These are phyloP conservation scores for Anoplolepis gracilipes DNA, from an alignment of 1,140 invertebrate species.

Conservation along the genomic window DNA sequence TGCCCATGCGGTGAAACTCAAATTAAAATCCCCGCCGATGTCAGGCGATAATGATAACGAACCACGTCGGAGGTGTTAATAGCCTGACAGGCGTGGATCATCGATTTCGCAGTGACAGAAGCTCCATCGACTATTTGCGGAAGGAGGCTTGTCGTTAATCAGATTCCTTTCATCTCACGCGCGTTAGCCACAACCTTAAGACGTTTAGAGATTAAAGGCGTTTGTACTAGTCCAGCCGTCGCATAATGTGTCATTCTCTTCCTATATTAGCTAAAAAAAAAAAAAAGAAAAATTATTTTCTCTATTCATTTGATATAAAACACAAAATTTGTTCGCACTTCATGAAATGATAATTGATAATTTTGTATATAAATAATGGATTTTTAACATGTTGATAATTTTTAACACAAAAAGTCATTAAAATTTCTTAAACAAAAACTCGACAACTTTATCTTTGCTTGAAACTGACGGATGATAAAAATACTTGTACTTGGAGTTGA, in stretches of 20 bases:
- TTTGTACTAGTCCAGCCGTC: background rate
- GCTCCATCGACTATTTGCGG: constrained; percentile 30
- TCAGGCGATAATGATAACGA: constrained; percentile 77
- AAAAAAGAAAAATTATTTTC: too few species aligned
- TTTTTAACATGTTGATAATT: background rate
- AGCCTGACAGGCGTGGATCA: constrained; percentile 74
- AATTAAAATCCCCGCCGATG: constrained; percentile 73
- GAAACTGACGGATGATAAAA: constrained; percentile 1
- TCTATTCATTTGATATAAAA: background rate
- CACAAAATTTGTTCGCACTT: background rate
- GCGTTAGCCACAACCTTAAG: constrained; percentile 2
- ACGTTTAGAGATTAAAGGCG: background rate
- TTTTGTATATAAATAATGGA: background rate
- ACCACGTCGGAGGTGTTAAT: constrained; percentile 68
- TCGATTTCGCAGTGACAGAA: constrained; percentile 68
- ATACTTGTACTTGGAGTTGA: background rate
- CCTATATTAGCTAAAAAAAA: too few species aligned
- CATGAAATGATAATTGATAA: background rate
- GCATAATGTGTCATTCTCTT: background rate
- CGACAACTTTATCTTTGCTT: background rate
- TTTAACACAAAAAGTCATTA: background rate
- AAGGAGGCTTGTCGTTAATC: constrained; percentile 47
- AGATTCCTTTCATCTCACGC: constrained; percentile 54
- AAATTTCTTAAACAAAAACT: background rate
- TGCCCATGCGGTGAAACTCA: constrained; percentile 67